These are phyloP conservation scores for Psittacara wagleri DNA, from an alignment of 2,113 vertebrate genomes.

Conservation along the genomic window DNA sequence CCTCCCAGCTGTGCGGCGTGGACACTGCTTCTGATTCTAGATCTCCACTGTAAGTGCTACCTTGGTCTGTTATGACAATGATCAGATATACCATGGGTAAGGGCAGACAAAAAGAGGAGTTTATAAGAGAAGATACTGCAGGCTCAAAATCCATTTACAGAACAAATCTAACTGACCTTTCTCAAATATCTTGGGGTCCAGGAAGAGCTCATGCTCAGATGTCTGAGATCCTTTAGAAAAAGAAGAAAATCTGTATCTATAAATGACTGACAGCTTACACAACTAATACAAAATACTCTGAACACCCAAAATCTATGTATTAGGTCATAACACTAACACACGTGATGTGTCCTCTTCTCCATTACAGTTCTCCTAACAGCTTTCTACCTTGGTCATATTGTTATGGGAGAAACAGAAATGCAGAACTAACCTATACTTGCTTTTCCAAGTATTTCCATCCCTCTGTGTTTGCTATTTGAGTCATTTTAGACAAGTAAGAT, in stretches of 20 bases:
- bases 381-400: not conserved
- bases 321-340: not conserved
- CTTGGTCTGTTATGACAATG: conserved; percentile 78
- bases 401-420: not conserved
- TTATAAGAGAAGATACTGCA: not conserved
- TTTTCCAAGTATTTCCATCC: not conserved
- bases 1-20: conserved; percentile 90
- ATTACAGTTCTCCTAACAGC: not conserved
- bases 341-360: not conserved
- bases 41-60: conserved; percentile 87
- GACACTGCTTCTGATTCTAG: conserved; percentile 89
- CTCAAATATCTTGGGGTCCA: conserved; percentile 83
- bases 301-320: not conserved
- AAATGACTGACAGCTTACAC: not conserved
- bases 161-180: conserved; percentile 73
- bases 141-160: not conserved
- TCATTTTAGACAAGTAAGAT: not conserved
- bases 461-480: not conserved
- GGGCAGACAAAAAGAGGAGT: not conserved
- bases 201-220: conserved; percentile 80
- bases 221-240: conserved; percentile 75
- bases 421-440: not conserved
- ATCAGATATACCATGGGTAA: not conserved
- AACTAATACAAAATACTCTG: not conserved
- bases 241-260: conserved; percentile 15